Evolutionary conservation across 2,113 vertebrate genomes (phyloP).

Genomic region (Motacilla alba): DNA sequence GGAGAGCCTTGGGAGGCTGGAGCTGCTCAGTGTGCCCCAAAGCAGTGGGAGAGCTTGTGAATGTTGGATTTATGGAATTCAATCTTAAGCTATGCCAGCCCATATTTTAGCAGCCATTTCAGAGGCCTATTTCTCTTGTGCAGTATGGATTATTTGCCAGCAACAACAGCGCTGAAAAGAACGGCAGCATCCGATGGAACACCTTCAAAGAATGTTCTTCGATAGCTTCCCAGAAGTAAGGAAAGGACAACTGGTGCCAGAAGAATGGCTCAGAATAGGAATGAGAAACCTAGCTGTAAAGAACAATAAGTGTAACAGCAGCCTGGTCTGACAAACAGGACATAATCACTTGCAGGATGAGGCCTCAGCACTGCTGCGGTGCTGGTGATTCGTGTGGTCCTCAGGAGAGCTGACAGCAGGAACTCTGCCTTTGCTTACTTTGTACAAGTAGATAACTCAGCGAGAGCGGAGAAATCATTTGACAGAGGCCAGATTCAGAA

Average conservation of each 20-base stretch:
- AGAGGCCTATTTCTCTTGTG: neutral
- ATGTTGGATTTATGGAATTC: neutral
- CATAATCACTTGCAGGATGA: neutral
- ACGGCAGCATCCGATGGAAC: neutral
- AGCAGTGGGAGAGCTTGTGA: neutral
- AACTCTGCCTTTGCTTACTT: conserved; percentile 64
- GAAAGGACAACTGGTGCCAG: neutral
- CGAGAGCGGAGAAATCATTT: conserved; percentile 67
- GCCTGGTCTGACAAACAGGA: neutral
- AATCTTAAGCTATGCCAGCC: neutral
- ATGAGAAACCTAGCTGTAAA: neutral
- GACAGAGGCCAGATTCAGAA: conserved; percentile 77
- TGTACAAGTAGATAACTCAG: conserved; percentile 69
- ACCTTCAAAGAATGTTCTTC: conserved; percentile 33
- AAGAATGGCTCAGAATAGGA: conserved; percentile 11
- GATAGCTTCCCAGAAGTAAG: conserved; percentile 21
- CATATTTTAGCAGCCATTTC: neutral
- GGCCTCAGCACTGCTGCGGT: neutral
- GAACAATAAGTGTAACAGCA: neutral
- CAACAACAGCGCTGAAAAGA: neutral
- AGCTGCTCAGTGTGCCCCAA: neutral
- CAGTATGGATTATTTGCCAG: conserved; percentile 20
- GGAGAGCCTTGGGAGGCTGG: neutral
- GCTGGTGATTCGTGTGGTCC: conserved; percentile 44
- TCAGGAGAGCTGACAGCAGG: conserved; percentile 63